Evolutionary conservation across 2,113 vertebrate genomes (phyloP).

Genomic region (Anas platyrhynchos): DNA sequence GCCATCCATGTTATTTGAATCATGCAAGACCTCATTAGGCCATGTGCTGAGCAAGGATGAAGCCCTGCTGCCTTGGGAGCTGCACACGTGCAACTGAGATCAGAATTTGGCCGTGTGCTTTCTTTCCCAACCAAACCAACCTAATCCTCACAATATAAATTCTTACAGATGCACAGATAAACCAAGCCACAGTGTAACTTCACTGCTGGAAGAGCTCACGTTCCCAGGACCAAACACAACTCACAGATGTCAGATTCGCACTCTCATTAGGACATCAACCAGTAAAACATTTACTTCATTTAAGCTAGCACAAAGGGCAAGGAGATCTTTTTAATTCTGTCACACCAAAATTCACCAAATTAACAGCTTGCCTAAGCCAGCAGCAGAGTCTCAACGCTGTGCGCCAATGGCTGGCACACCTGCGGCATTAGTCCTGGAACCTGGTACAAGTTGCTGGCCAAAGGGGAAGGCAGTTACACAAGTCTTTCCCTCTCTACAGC

Average conservation of each 20-base stretch:
- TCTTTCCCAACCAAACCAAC: neutral
- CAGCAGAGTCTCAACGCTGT: rapidly evolving
- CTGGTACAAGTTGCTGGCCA: rapidly evolving
- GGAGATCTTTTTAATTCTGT: neutral
- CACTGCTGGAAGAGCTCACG: rapidly evolving
- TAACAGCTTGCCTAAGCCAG: neutral
- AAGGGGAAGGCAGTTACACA: neutral
- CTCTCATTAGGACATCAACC: neutral
- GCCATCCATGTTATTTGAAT: neutral
- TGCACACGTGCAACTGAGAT: slow-evolving; percentile 24
- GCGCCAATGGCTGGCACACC: rapidly evolving
- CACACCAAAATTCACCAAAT: neutral
- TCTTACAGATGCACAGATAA: neutral
- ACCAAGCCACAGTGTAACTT: rapidly evolving
- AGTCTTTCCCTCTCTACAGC: rapidly evolving
- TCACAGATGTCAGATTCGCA: rapidly evolving
- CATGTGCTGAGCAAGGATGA: neutral
- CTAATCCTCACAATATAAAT: neutral
- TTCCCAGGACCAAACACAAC: rapidly evolving
- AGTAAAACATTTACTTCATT: neutral
- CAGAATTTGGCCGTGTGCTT: neutral
- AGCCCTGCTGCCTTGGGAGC: slow-evolving; percentile 7
- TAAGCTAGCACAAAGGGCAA: neutral
- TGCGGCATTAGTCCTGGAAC: rapidly evolving
- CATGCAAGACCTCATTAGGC: slow-evolving; percentile 19